Conservation (phyloP, 1,140 invertebrate species). For the Hermetia illucens region DNA sequence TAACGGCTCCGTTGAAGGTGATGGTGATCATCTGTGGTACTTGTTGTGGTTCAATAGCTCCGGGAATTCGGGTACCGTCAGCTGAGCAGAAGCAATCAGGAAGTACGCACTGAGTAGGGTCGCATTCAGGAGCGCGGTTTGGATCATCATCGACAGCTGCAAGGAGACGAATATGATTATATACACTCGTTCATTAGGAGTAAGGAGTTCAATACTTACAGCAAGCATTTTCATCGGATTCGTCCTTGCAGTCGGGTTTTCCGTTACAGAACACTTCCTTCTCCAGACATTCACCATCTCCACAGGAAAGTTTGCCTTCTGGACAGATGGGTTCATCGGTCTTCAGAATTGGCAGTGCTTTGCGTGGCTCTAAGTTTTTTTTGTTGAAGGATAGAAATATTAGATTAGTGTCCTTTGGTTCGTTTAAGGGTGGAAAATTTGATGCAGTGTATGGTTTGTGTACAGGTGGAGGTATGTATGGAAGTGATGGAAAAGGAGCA, state of each 20-base stretch:
- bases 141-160: constrained; percentile 76
- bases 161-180: constrained; percentile 11
- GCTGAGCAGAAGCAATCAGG: constrained; percentile 91
- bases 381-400: too few relatives aligned
- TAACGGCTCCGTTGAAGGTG: constrained; percentile 89
- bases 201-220: constrained; percentile 55
- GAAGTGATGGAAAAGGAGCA: too few relatives aligned
- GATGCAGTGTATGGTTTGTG: too few relatives aligned
- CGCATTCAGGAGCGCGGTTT: constrained; percentile 79
- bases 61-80: constrained; percentile 80
- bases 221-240: constrained; percentile 90
- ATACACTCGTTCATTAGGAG: background rate
- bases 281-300: constrained; percentile 78
- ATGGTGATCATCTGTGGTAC: constrained; percentile 92
- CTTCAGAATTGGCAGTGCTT: constrained; percentile 73
- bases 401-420: too few relatives aligned
- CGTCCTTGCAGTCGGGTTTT: constrained; percentile 81
- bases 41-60: constrained; percentile 62
- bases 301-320: constrained; percentile 75
- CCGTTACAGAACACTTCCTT: constrained; percentile 88
- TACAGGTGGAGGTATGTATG: too few relatives aligned
- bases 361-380: constrained; percentile 59
- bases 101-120: constrained; percentile 70
- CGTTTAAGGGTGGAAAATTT: too few relatives aligned
- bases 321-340: constrained; percentile 83